Conservation (phyloP, 1,140 invertebrate species). For the Drosophila micromelanica region DNA sequence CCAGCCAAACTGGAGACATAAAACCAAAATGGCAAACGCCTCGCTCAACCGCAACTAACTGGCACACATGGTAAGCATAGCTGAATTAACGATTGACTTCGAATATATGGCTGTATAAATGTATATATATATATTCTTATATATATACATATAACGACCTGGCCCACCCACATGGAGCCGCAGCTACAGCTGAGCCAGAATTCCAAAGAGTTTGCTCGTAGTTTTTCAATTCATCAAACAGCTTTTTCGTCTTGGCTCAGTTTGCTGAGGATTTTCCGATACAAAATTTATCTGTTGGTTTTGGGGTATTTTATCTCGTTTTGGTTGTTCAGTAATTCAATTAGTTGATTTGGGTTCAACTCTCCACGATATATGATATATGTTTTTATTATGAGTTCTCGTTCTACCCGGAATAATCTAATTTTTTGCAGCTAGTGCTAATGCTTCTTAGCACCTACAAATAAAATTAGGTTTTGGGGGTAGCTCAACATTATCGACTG, state of each 20-base stretch:
- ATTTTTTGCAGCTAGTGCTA: neutral
- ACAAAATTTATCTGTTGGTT: slow-evolving; percentile 7
- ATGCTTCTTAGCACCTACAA: neutral
- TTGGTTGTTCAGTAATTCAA: slow-evolving; percentile 15
- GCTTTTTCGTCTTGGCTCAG: neutral
- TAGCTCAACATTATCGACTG: slow-evolving; percentile 27
- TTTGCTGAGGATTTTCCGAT: slow-evolving; percentile 6
- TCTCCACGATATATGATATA: neutral
- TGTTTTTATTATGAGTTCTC: neutral
- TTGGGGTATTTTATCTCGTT: neutral
- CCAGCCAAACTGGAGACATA: slow-evolving; percentile 54
- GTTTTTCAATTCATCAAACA: slow-evolving; percentile 9
- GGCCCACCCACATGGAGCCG: slow-evolving; percentile 20
- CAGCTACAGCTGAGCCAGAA: neutral
- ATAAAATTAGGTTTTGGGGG: neutral
- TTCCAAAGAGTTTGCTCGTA: neutral
- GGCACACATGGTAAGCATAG: slow-evolving; percentile 37
- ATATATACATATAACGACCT: neutral
- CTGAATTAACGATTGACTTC: slow-evolving; percentile 41
- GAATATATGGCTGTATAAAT: slow-evolving; percentile 14
- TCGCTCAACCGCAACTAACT: slow-evolving; percentile 15
- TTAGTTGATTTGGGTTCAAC: slow-evolving; percentile 6
- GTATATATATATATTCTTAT: neutral
- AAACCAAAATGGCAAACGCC: slow-evolving; percentile 41
- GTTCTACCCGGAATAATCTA: neutral